phyloP scores from a whole-genome alignment of 2,888 invertebrate species.

The Ophraella communa region DNA sequence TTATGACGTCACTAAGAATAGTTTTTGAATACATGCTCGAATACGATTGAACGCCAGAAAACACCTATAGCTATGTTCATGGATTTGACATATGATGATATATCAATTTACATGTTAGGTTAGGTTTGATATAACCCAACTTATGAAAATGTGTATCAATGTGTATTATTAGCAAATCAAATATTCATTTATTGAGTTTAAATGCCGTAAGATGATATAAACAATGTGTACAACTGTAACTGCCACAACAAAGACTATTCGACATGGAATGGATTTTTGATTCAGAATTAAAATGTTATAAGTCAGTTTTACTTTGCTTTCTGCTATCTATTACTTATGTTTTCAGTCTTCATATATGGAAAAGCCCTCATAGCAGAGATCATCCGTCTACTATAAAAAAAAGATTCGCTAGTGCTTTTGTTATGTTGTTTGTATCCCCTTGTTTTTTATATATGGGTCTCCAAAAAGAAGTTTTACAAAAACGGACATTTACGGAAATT shows the following conservation, averaged over 20 bases:
- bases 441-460: conserved; percentile 77
- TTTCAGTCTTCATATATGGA: conserved; percentile 89
- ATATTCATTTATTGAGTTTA: too few relatives aligned
- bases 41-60: too few relatives aligned
- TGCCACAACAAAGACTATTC: conserved; percentile 24
- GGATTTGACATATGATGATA: too few relatives aligned
- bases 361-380: conserved; percentile 77
- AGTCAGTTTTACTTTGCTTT: conserved; percentile 76
- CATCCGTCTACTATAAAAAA: conserved; percentile 88
- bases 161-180: too few relatives aligned
- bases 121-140: too few relatives aligned
- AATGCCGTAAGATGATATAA: neutral
- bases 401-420: conserved; percentile 84
- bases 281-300: conserved; percentile 62
- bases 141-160: too few relatives aligned
- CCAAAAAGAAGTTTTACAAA: conserved; percentile 66
- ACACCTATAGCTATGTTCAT: too few relatives aligned
- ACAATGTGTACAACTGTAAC: neutral
- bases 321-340: conserved; percentile 81
- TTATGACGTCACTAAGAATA: too few relatives aligned
- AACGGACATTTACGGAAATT: conserved; percentile 70
- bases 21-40: too few relatives aligned
- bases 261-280: conserved; percentile 52
- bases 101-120: too few relatives aligned
- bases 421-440: conserved; percentile 83